These are phyloP conservation scores for Helicolenus hilgendorfi DNA, from an alignment of 2,797 vertebrate species.

Conservation along the genomic window DNA sequence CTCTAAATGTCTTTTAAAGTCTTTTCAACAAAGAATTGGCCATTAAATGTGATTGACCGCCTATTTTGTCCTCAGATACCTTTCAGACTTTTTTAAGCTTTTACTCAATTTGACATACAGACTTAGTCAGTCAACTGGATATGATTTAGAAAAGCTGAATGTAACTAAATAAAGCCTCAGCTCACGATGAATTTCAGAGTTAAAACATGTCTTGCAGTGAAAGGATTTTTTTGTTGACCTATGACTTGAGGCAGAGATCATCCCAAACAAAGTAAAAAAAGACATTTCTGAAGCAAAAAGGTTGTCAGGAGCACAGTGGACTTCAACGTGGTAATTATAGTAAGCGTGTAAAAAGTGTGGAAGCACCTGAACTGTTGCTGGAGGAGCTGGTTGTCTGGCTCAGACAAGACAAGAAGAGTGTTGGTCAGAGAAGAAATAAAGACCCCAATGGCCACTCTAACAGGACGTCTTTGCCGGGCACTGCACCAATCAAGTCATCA, in stretches of 20 bases:
- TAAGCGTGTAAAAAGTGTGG: background rate
- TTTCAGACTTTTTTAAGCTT: background rate
- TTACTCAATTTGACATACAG: background rate
- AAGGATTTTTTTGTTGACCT: background rate
- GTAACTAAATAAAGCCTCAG: background rate
- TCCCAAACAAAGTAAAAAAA: background rate
- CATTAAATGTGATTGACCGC: background rate
- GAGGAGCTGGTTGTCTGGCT: background rate
- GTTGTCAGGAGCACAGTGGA: background rate
- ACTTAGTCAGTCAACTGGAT: background rate
- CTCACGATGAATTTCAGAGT: background rate
- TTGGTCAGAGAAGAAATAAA: background rate
- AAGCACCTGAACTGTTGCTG: background rate
- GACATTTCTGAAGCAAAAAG: background rate
- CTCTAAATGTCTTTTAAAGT: background rate
- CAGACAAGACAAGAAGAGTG: background rate
- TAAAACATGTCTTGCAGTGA: background rate
- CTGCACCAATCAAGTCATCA: slow-evolving; percentile 10
- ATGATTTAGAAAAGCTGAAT: background rate
- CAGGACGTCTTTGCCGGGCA: background rate
- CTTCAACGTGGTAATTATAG: background rate
- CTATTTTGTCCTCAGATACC: background rate
- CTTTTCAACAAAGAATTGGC: slow-evolving; percentile 9
- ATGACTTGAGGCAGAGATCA: background rate
- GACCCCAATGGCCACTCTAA: background rate